Percentiles rank a stretch among this genome's conserved stretches.
Conservation (phyloP, 2,888 invertebrate genomes). For the Dorcus parallelipipedus region DNA sequence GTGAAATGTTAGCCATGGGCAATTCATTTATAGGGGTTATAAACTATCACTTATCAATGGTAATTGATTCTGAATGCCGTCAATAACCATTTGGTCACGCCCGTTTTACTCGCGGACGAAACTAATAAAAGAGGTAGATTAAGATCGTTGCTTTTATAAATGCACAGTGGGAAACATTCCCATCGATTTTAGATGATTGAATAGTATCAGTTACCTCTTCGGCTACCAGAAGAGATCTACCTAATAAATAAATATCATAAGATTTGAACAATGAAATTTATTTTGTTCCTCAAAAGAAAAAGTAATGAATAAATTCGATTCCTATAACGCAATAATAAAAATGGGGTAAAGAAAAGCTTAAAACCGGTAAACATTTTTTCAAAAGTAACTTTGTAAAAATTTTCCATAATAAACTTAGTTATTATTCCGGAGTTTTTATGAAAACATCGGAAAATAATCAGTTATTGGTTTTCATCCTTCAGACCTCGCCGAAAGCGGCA, state of each 20-base stretch:
- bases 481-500: slow-evolving; percentile 21
- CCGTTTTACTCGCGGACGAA: slow-evolving; percentile 21
- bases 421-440: slow-evolving; percentile 35
- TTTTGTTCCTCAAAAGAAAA: no score
- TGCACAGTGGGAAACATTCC: background rate
- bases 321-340: no score
- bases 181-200: background rate
- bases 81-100: slow-evolving; percentile 34
- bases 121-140: slow-evolving; percentile 6
- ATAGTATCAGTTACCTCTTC: no score
- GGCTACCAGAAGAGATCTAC: no score
- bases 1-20: no score
- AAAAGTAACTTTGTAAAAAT: background rate
- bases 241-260: no score
- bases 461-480: slow-evolving; percentile 32
- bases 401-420: slow-evolving; percentile 28
- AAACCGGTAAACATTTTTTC: no score
- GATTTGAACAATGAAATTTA: no score
- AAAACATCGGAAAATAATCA: slow-evolving; percentile 38
- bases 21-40: slow-evolving; percentile 17
- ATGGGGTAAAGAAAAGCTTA: no score
- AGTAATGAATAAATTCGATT: no score
- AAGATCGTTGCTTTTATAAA: background rate
- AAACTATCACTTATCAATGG: slow-evolving; percentile 34
- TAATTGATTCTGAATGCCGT: slow-evolving; percentile 37